Evolutionary conservation across 2,797 vertebrate species (phyloP).

Genomic region (Sphaeramia orbicularis): DNA sequence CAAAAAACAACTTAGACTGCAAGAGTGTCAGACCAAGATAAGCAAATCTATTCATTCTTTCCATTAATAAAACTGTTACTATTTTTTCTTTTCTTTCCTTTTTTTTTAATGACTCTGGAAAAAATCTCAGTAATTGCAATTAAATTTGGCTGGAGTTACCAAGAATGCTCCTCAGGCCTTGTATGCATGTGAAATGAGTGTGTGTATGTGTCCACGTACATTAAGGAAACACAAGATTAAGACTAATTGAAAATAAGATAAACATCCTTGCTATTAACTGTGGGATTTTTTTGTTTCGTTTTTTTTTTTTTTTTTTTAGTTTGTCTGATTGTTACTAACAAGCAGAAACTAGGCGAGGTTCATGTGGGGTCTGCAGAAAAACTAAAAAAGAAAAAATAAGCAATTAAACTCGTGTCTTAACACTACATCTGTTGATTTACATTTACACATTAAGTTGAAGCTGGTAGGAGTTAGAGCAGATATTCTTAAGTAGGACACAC

Average conservation of each 20-base stretch:
- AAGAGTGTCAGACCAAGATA: conserved; percentile 3
- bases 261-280: conserved; percentile 35
- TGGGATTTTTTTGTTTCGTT: not conserved
- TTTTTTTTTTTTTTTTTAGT: conserved; percentile 17
- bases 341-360: conserved; percentile 2
- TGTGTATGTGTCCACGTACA: conserved; percentile 1
- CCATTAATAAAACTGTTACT: conserved; percentile 24
- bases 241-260: conserved; percentile 39
- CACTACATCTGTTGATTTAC: conserved; percentile 51
- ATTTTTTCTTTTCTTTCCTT: not conserved
- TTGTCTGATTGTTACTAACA: conserved; percentile 1
- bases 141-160: conserved; percentile 48
- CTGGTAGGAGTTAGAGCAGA: conserved; percentile 16
- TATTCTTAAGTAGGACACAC: conserved; percentile 29
- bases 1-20: no score
- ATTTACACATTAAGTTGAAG: conserved; percentile 42
- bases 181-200: not conserved
- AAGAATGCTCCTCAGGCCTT: conserved; percentile 1
- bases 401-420: conserved; percentile 42
- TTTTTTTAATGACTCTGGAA: conserved; percentile 9
- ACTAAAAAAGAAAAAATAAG: conserved; percentile 13
- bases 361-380: not conserved
- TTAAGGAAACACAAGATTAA: conserved; percentile 14
- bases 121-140: conserved; percentile 48
- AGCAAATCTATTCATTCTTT: conserved; percentile 31